Base-by-base conservation (phyloP, 2,113 vertebrate genomes). In the Hemichromis elongatus region DNA sequence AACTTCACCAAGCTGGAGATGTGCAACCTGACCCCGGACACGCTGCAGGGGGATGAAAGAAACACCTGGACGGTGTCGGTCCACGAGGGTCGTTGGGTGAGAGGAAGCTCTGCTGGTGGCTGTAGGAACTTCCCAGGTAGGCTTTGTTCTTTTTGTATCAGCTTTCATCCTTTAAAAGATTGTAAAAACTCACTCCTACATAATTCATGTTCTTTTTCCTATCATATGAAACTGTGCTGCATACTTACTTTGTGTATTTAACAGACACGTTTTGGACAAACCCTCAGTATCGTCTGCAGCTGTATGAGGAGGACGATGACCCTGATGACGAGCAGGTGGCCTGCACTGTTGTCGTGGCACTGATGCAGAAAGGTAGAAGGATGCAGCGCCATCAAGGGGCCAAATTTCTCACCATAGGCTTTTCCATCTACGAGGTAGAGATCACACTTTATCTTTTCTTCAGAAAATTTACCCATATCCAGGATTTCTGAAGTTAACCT, bases 211-310 rank as follows among this genome's bases (percentile, higher is more conserved):
- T 63, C 28, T 30, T 30, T 16, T 52, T 3, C 16, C 42, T 21
- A 19, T 73, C 3, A 16, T 13, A 5, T 68, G 11, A 56, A 10
- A 73, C 40, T 9, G 47, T 52, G 70, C 14, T 10, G 14, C n/a
- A 21, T 47, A 50, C 14, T 19, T 81, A 12, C 18, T 35, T 19
- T 79, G 24, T 55, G 6, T 81, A 55, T 75, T 75, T 77, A 61
- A 40, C 95, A 99, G 99, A 98, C 26, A 99, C 99, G 1, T 99
- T 97, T 96, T 99, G 99, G 99, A 99, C 98, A 47, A 99, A 99
- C 93, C 99, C 98, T 5, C 99, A 99, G 95, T 99, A 98, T 88
- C 97, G 96, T 9, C 93, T 99, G 92, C 96, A 96, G 88, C 96
- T 99, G 40, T 95, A 97, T n/a, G 98, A 99, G 88, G 97, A 98